phyloP scores from a whole-genome alignment of 2,888 invertebrate genomes.

The Scaeva pyrastri region DNA sequence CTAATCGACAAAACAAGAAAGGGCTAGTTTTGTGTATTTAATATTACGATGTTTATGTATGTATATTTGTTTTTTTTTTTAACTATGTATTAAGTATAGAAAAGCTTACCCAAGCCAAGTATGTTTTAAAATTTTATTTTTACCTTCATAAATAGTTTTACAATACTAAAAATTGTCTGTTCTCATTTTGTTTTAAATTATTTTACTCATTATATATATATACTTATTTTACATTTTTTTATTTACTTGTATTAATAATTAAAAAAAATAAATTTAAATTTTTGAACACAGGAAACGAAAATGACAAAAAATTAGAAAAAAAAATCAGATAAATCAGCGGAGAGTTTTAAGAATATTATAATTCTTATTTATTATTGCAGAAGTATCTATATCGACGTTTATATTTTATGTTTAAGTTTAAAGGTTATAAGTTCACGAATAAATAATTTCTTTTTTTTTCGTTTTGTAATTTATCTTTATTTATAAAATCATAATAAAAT shows the following conservation, averaged over 20 bases:
- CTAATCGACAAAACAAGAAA: slow-evolving; percentile 33
- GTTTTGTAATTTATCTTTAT: slow-evolving; percentile 64
- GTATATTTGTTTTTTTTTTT: slow-evolving; percentile 33
- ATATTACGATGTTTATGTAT: slow-evolving; percentile 42
- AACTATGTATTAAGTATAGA: slow-evolving; percentile 67
- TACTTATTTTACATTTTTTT: slow-evolving; percentile 72
- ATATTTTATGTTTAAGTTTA: slow-evolving; percentile 34
- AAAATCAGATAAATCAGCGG: slow-evolving; percentile 56
- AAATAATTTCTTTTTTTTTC: slow-evolving; percentile 64
- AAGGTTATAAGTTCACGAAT: slow-evolving; percentile 67
- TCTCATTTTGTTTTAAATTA: slow-evolving; percentile 53
- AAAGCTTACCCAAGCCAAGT: slow-evolving; percentile 74
- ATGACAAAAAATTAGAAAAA: slow-evolving; percentile 33
- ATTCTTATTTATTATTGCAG: slow-evolving; percentile 59
- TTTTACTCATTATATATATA: slow-evolving; percentile 64
- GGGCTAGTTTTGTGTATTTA: slow-evolving; percentile 49
- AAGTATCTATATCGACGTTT: slow-evolving; percentile 66
- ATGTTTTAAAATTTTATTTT: slow-evolving; percentile 69
- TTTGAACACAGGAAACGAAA: slow-evolving; percentile 54
- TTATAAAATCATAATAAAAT: slow-evolving; percentile 75
- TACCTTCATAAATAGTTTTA: slow-evolving; percentile 75
- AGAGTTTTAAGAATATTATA: slow-evolving; percentile 57
- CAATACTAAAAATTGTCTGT: slow-evolving; percentile 75
- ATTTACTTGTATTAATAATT: slow-evolving; percentile 52
- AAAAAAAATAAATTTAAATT: slow-evolving; percentile 47